Percentiles rank a stretch among this genome's conserved stretches.
Conservation (phyloP, 2,888 invertebrate species). For the Seira ritae region DNA sequence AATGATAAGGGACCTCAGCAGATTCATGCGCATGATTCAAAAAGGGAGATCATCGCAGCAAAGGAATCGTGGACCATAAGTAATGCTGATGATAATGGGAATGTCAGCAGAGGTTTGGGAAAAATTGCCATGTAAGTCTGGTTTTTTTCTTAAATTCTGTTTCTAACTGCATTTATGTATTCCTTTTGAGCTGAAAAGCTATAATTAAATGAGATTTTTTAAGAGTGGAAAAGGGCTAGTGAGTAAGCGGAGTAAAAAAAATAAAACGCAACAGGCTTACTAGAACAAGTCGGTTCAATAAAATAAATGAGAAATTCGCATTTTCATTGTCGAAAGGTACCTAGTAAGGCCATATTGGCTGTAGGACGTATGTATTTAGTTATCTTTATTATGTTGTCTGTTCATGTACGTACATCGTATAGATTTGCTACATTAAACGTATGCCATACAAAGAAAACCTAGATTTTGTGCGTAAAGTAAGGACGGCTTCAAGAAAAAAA, state of each 20-base stretch:
- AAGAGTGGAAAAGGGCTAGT: not conserved
- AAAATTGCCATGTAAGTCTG: slow-evolving; percentile 65
- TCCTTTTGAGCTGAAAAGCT: slow-evolving; percentile 17
- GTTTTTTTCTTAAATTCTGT: slow-evolving; percentile 65
- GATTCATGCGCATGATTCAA: not conserved
- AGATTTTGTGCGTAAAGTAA: not conserved
- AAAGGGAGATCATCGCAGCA: slow-evolving; percentile 7
- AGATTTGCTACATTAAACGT: not conserved
- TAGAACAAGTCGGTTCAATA: too few relatives aligned
- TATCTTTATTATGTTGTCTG: not conserved
- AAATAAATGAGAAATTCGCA: too few relatives aligned
- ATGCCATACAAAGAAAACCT: not conserved
- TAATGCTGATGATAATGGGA: slow-evolving; percentile 56
- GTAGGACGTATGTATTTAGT: too few relatives aligned
- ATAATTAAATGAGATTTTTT: slow-evolving; percentile 47
- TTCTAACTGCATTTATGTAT: slow-evolving; percentile 20
- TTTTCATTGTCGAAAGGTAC: too few relatives aligned
- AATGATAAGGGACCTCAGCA: too few relatives aligned
- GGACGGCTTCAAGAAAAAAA: not conserved
- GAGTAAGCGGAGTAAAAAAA: not conserved
- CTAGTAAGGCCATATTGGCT: too few relatives aligned
- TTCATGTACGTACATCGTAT: not conserved
- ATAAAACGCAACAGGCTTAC: not conserved
- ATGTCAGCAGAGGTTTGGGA: slow-evolving; percentile 57
- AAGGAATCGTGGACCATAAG: slow-evolving; percentile 57